A percentile compares a stretch with the other conserved stretches of the same genome.
Conservation (phyloP, 92 coral and sea anemone genomes). For the Actinernus sp. region DNA sequence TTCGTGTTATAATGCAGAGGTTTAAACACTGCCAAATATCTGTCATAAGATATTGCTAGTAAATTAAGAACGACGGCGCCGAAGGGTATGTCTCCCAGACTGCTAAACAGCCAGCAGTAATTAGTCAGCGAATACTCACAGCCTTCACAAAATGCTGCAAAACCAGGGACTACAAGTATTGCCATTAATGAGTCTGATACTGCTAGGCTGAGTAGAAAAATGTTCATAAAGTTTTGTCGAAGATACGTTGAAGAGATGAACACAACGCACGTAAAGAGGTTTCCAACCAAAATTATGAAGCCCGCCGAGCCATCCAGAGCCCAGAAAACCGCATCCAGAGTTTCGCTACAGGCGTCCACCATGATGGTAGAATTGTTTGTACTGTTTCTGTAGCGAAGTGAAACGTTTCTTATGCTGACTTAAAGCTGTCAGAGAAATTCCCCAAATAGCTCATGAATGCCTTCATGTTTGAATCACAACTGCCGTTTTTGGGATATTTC, state of each 20-base stretch:
- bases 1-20: conserved; percentile 66
- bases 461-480: no score
- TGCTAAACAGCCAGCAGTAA: conserved; percentile 61
- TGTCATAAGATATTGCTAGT: conserved; percentile 69
- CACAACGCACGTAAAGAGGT: conserved; percentile 60
- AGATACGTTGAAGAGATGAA: conserved; percentile 52
- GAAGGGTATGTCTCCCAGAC: conserved; percentile 43
- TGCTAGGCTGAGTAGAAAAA: conserved; percentile 70
- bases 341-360: conserved; percentile 31
- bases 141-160: conserved; percentile 56
- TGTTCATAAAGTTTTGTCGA: conserved; percentile 58
- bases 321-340: conserved; percentile 42
- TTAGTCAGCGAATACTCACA: conserved; percentile 45
- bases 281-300: conserved; percentile 40
- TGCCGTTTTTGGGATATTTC: no score
- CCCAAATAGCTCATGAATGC: no score
- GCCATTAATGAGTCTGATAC: conserved; percentile 57
- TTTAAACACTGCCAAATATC: conserved; percentile 65
- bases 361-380: no score
- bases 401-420: no score
- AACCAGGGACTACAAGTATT: conserved; percentile 55
- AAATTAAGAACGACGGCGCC: conserved; percentile 58
- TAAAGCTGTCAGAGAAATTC: no score
- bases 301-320: conserved; percentile 40
- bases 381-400: no score